Evolutionary conservation across 2,113 vertebrate genomes (phyloP).

Genomic region (Myrmecophaga tridactyla): DNA sequence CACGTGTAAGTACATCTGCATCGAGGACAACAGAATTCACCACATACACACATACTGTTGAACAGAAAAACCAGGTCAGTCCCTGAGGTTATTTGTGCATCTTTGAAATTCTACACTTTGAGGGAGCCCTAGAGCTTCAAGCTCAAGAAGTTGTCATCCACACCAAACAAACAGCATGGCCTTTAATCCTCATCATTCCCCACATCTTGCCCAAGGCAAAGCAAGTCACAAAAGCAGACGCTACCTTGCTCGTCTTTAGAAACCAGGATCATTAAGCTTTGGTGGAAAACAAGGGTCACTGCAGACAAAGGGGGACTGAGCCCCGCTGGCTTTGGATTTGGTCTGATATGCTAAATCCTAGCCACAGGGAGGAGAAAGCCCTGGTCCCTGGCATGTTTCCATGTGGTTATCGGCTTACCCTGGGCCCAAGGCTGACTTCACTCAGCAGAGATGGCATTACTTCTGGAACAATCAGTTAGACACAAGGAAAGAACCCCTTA

Average conservation of each 20-base stretch:
- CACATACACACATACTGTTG: background rate
- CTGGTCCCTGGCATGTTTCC: background rate
- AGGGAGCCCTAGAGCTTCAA: conserved; percentile 16
- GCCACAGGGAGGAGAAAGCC: background rate
- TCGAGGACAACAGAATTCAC: background rate
- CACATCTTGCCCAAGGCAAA: conserved; percentile 26
- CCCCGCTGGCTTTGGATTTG: background rate
- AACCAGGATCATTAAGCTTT: background rate
- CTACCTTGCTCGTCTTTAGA: background rate
- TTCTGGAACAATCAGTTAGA: background rate
- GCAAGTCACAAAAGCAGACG: background rate
- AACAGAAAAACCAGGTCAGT: background rate
- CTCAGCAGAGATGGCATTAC: background rate
- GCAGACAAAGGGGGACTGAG: no score
- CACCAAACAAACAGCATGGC: conserved; percentile 56
- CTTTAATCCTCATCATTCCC: conserved; percentile 8
- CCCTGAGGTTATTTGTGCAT: background rate
- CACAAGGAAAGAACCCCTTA: background rate
- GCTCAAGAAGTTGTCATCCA: background rate
- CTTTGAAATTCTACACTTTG: conserved; percentile 60
- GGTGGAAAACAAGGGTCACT: background rate
- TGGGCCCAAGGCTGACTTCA: background rate
- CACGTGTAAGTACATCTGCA: background rate
- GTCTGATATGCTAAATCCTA: background rate
- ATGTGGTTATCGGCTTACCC: background rate